A percentile compares a stretch with the other conserved stretches of the same genome.
Conservation (phyloP, 2,888 invertebrate species). For the Dryomyza anilis region DNA sequence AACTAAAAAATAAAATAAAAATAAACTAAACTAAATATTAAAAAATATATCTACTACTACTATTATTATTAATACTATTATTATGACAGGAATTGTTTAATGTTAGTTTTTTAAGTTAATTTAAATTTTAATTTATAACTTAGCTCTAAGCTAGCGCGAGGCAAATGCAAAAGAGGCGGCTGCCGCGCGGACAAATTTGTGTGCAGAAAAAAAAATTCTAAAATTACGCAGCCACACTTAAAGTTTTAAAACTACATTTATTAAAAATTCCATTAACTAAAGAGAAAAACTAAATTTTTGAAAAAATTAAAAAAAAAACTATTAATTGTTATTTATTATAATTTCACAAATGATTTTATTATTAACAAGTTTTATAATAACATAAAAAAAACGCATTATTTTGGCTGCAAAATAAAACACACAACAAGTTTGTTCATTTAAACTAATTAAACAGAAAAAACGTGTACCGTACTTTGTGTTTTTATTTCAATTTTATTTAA, state of each 20-base stretch:
- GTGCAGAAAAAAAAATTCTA: neutral
- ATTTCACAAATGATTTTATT: slow-evolving; percentile 6
- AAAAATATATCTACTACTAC: neutral
- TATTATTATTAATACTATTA: neutral
- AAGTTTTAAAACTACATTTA: too few relatives aligned
- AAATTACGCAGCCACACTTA: too few relatives aligned
- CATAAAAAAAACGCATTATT: slow-evolving; percentile 28
- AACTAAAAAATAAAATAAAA: slow-evolving; percentile 1
- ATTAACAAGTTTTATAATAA: too few relatives aligned
- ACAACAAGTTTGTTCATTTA: slow-evolving; percentile 31
- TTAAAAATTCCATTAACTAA: neutral
- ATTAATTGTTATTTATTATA: neutral
- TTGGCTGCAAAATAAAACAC: slow-evolving; percentile 22
- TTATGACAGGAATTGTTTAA: slow-evolving; percentile 12
- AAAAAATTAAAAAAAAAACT: neutral
- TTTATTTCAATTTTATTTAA: slow-evolving; percentile 52
- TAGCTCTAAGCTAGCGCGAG: too few relatives aligned
- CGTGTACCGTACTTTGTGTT: slow-evolving; percentile 47
- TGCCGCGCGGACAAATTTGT: too few relatives aligned
- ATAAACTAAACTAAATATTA: slow-evolving; percentile 4
- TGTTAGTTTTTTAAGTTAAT: slow-evolving; percentile 4
- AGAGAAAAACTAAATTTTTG: slow-evolving; percentile 12
- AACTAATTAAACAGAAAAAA: slow-evolving; percentile 37
- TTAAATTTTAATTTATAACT: neutral
- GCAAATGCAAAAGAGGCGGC: too few relatives aligned